Evolutionary conservation across 2,113 vertebrate genomes (phyloP), one percentile per base, ranked within the genome.

Genomic region (Sylvietta virens): DNA sequence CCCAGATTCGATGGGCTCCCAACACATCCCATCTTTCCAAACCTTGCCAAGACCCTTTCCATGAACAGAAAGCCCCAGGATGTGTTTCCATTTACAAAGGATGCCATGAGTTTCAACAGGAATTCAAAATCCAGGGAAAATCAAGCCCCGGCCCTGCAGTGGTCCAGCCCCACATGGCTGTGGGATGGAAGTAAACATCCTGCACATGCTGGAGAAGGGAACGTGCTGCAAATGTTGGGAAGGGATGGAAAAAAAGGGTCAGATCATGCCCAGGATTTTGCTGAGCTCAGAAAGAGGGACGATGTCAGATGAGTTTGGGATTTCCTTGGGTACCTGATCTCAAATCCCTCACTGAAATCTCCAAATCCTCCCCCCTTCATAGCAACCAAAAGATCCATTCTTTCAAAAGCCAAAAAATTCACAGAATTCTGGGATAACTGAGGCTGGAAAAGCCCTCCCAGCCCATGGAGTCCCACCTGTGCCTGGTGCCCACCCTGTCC

Each of bases 81-180:
- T 13, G 50, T 2, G 6, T 39, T 83, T 72, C 42, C 20, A 27
- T 31, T 27, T 40, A 35, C 7, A 60, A 48, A 65, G 33, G 50
- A 57, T 40, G 28, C 2, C 3, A 48, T 60, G 18, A 11, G 15
- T 35, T 47, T 40, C 31, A 40, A 21, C 1, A 40, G 30, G 19
- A 83, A 53, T 48, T 74, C 69, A 60, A 90, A 67, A 79, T 5
- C 11, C 39, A 86, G 40, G 22, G 31, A 22, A 79, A 42, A 58
- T 50, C 7, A 12, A 47, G 60, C 40, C 3, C 0, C 0, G 9
- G 13, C 11, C 39, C 48, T 37, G 53, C 26, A 44, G 48, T 26
- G 42, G 13, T 40, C 15, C 62, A 42, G 45, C 6, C 26, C 47
- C 18, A 26, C 11, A 3, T 21, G 40, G 67, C 2, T 11, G 13